phyloP scores from a whole-genome alignment of 2,113 vertebrate genomes.

The Aleadryas rufinucha region DNA sequence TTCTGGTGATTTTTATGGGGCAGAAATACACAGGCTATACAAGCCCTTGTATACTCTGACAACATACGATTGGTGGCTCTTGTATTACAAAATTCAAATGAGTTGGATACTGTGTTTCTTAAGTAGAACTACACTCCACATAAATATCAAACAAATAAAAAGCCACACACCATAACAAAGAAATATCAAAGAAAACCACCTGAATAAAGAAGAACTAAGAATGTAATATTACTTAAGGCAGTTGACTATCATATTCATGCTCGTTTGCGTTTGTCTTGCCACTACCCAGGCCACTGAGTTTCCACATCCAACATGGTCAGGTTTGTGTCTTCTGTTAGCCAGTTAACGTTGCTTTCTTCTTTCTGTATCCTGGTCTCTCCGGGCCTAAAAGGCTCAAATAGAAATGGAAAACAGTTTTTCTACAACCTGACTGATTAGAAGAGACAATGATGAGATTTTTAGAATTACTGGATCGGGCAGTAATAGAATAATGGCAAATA shows the following conservation, averaged over 20 bases:
- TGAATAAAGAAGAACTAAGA: neutral
- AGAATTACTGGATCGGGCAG: neutral
- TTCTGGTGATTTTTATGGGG: neutral
- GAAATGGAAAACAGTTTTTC: neutral
- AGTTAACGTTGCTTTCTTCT: neutral
- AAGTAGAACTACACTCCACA: neutral
- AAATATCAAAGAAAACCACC: neutral
- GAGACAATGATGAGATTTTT: neutral
- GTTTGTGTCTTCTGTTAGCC: neutral
- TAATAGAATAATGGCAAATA: neutral
- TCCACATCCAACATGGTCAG: neutral
- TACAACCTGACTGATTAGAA: neutral
- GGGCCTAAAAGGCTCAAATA: neutral
- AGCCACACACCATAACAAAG: rapidly evolving
- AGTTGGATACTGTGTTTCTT: neutral
- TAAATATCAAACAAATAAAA: neutral
- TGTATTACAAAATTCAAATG: neutral
- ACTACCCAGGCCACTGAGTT: neutral
- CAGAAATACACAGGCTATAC: neutral
- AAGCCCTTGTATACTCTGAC: neutral
- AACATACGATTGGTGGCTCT: neutral
- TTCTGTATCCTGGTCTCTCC: neutral
- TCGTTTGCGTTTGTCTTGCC: neutral
- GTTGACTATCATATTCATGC: neutral
- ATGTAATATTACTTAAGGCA: neutral